A percentile compares a stretch with the other conserved stretches of the same genome.
Conservation (phyloP, 1,140 invertebrate species). For the Pogonomyrmex barbatus region DNA sequence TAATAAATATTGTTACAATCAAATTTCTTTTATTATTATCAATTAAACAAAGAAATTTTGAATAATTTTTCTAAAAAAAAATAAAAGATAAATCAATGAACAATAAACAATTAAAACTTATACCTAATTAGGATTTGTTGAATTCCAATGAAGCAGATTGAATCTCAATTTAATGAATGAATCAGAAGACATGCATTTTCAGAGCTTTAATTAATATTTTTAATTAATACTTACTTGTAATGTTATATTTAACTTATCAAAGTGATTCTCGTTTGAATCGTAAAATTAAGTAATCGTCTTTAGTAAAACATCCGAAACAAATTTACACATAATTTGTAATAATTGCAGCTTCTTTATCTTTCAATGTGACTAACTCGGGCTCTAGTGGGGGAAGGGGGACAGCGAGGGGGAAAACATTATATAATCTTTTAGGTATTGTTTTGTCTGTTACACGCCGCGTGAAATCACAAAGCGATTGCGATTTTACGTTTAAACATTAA, state of each 20-base stretch:
- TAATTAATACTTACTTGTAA: background rate
- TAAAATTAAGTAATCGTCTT: constrained; percentile 3
- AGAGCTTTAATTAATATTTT: background rate
- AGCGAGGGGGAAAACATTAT: constrained; percentile 27
- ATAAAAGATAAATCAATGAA: background rate
- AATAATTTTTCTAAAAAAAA: background rate
- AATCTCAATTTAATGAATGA: background rate
- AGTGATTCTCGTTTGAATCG: background rate
- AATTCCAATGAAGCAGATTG: background rate
- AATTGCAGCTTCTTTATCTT: constrained; percentile 12
- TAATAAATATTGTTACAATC: background rate
- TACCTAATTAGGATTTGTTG: background rate
- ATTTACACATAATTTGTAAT: background rate
- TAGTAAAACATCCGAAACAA: background rate
- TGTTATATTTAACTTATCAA: background rate
- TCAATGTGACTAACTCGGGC: background rate
- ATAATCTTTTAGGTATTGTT: constrained; percentile 29
- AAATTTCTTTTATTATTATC: background rate
- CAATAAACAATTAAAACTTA: background rate
- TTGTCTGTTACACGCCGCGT: background rate
- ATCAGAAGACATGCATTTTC: constrained; percentile 1
- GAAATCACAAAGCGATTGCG: constrained; percentile 30
- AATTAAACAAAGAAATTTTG: background rate
- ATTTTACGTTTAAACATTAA: constrained; percentile 7
- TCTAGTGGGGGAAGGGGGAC: background rate